These are phyloP conservation scores for Anser cygnoides DNA, from an alignment of 2,113 vertebrate genomes.

Conservation along the genomic window DNA sequence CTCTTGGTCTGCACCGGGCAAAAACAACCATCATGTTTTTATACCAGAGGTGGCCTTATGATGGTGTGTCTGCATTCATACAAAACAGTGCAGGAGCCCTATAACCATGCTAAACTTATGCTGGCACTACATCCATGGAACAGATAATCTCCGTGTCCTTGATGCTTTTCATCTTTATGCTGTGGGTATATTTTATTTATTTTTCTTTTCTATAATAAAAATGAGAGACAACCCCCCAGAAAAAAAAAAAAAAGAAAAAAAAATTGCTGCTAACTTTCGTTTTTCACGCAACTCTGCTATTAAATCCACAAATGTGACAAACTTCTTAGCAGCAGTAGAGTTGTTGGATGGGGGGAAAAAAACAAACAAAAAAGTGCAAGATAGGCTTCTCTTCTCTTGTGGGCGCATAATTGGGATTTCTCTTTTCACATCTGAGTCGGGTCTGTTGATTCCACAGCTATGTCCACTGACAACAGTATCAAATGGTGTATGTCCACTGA, in stretches of 20 bases:
- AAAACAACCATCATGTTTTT: not conserved
- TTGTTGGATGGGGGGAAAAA: not conserved
- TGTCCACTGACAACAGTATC: not conserved
- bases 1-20: not conserved
- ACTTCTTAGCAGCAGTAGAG: not conserved
- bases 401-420: not conserved
- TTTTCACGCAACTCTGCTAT: not conserved
- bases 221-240: not conserved
- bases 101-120: not conserved
- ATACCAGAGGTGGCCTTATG: not conserved
- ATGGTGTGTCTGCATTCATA: not conserved
- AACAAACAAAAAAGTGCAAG: not conserved
- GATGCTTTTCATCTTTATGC: not conserved
- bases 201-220: not conserved
- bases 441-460: not conserved
- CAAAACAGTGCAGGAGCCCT: not conserved
- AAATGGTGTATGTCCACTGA: not conserved
- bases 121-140: not conserved
- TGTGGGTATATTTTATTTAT: not conserved
- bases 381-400: not conserved
- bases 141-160: not conserved
- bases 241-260: not conserved
- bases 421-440: not conserved
- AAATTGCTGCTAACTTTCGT: fast-evolving
- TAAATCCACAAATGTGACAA: not conserved